Evolutionary conservation across 2,888 invertebrate genomes (phyloP).

Genomic region (Ophion ventricosus): DNA sequence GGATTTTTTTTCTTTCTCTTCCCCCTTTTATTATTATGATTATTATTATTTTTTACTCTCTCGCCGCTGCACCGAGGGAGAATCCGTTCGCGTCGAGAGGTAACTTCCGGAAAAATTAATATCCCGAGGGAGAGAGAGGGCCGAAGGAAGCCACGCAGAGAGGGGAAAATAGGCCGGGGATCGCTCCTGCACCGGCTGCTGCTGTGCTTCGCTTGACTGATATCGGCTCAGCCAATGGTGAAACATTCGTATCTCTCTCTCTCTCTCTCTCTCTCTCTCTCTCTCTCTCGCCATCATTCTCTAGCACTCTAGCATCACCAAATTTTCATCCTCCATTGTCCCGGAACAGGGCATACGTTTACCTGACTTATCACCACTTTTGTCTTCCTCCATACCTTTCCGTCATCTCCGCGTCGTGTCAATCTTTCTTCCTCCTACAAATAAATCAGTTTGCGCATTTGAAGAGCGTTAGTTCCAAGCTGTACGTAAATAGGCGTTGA

Average conservation of each 20-base stretch:
- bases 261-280: neutral
- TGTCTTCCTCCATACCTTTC: too few relatives aligned
- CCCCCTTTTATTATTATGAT: constrained; percentile 42
- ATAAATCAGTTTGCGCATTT: neutral
- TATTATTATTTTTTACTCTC: constrained; percentile 46
- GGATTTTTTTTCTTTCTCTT: constrained; percentile 21
- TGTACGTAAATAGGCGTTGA: too few relatives aligned
- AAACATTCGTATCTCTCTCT: constrained; percentile 32
- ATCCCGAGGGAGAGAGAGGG: constrained; percentile 75
- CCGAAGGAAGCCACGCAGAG: constrained; percentile 57
- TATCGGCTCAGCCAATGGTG: constrained; percentile 66
- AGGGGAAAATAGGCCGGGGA: constrained; percentile 41
- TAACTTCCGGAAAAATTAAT: constrained; percentile 81
- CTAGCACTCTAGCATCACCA: neutral
- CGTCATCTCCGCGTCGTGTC: neutral
- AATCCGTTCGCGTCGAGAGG: constrained; percentile 57
- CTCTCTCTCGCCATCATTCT: neutral
- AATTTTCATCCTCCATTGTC: constrained; percentile 18
- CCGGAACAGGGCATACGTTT: constrained; percentile 2
- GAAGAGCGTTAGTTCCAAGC: too few relatives aligned
- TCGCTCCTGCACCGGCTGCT: constrained; percentile 65
- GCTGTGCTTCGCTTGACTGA: constrained; percentile 71
- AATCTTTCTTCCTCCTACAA: neutral
- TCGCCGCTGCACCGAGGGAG: constrained; percentile 19
- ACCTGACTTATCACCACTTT: neutral